A percentile compares a stretch with the other conserved stretches of the same genome.
Evolutionary conservation across 2,888 invertebrate species (phyloP).

Genomic region (Phorcus lineatus): DNA sequence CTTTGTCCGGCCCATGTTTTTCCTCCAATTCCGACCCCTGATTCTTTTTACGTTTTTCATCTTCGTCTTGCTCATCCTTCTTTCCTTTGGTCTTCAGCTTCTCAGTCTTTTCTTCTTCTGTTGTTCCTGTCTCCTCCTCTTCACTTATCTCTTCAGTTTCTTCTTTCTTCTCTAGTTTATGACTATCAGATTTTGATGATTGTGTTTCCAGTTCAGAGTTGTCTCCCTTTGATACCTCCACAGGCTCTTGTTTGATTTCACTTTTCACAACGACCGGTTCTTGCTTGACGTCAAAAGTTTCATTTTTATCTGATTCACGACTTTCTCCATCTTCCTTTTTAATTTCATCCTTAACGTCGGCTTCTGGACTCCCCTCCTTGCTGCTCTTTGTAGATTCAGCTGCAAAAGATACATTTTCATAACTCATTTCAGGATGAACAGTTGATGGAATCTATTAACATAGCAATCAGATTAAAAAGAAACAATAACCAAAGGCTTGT

Average conservation of each 20-base stretch:
- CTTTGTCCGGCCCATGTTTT: slow-evolving; percentile 75
- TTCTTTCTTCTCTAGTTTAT: slow-evolving; percentile 74
- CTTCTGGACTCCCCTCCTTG: slow-evolving; percentile 44
- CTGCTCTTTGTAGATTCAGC: slow-evolving; percentile 41
- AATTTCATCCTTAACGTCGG: slow-evolving; percentile 57
- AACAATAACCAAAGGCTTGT: no score
- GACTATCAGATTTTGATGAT: not conserved
- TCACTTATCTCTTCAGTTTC: slow-evolving; percentile 65
- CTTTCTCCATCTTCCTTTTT: slow-evolving; percentile 48
- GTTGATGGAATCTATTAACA: no score
- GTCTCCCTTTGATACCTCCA: not conserved
- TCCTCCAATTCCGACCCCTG: not conserved
- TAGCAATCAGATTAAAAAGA: no score
- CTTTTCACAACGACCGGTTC: not conserved
- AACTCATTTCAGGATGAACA: no score
- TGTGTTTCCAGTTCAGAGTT: not conserved
- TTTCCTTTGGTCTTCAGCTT: not conserved
- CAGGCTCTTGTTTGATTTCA: slow-evolving; percentile 34
- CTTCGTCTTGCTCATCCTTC: not conserved
- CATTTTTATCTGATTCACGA: not conserved
- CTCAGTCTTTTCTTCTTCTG: not conserved
- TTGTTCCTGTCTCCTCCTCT: slow-evolving; percentile 31
- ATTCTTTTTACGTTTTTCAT: not conserved
- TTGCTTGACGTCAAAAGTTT: not conserved
- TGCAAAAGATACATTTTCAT: slow-evolving; percentile 6